phyloP scores from a whole-genome alignment of 2,888 invertebrate genomes.

The Microplitis deprimator region DNA sequence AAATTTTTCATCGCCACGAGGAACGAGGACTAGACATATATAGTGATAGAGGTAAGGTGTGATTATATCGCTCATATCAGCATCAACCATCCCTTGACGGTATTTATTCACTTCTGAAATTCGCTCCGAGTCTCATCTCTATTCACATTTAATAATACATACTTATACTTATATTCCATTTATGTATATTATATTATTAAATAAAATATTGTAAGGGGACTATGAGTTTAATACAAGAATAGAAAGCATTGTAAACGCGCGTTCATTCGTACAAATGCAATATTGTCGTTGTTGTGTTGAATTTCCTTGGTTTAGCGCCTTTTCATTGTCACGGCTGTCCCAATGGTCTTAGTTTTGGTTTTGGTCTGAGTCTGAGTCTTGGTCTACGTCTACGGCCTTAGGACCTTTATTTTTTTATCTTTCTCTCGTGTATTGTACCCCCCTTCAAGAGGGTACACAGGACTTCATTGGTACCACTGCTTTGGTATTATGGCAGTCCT shows the following conservation, averaged over 20 bases:
- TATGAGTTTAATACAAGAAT: not conserved
- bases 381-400: slow-evolving; percentile 21
- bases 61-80: not conserved
- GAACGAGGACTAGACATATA: not conserved
- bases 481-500: slow-evolving; percentile 35
- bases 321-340: slow-evolving; percentile 40
- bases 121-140: not conserved
- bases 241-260: slow-evolving; percentile 60
- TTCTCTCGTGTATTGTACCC: slow-evolving; percentile 18
- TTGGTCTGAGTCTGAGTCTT: no score
- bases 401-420: slow-evolving; percentile 44
- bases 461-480: slow-evolving; percentile 22
- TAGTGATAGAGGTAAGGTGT: not conserved
- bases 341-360: not conserved
- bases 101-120: slow-evolving; percentile 7
- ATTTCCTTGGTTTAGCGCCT: slow-evolving; percentile 36
- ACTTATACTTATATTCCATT: not conserved
- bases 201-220: not conserved
- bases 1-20: slow-evolving; percentile 8
- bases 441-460: slow-evolving; percentile 1
- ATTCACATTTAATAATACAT: not conserved
- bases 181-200: not conserved
- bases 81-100: not conserved
- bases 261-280: slow-evolving; percentile 66
- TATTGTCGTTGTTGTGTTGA: slow-evolving; percentile 52